Base-by-base conservation (phyloP, 2,113 vertebrate species). In the Pelusios castaneus region DNA sequence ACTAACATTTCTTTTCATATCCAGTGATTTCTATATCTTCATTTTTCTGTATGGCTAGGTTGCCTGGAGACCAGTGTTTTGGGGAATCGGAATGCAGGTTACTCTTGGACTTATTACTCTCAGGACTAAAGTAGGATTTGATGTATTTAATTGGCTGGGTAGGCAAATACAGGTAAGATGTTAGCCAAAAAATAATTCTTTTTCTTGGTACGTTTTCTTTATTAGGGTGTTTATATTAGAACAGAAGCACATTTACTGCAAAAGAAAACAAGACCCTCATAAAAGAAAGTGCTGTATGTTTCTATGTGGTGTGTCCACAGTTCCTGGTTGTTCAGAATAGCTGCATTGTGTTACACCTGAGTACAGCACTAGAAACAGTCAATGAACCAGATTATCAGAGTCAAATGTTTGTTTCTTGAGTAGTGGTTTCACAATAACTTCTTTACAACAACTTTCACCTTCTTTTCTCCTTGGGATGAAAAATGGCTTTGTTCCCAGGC, bases 81-180 rank as follows among this genome's bases (percentile, higher is more conserved):
- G 98, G 97, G 99, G 99, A 76, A 92, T 98, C 73, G 98, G 95
- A 78, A 88, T 99, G 34, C 99, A 99, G 94, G 99, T 99, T 97
- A n/a, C 98, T 87, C 97, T 99, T 90, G 99, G 98, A 19, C 76
- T 99, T 89, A 63, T 99, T 82, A 98, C 98, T 86, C 94, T 99
- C 88, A 98, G 98, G 90, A 99, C 98, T 4, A 91, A 96, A 47
- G 92, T 95, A 83, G 99, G 99, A n/a, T 98, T 98, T 89, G 85
- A 86, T 56, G 92, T 96, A 24, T 97, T 99, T 63, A 96, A 97
- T 12, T 99, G 98, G 98, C 55, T 99, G 87, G 99, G 99, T 55
- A 96, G 94, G 80, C 98, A 99, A 98, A 96, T 97, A 34, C 98
- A 99, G 98, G 99, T 99, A 97, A 97, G 95, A 3, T 77, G 38